Evolutionary conservation across 2,113 vertebrate genomes (phyloP).

Genomic region (Pampusana beccarii): DNA sequence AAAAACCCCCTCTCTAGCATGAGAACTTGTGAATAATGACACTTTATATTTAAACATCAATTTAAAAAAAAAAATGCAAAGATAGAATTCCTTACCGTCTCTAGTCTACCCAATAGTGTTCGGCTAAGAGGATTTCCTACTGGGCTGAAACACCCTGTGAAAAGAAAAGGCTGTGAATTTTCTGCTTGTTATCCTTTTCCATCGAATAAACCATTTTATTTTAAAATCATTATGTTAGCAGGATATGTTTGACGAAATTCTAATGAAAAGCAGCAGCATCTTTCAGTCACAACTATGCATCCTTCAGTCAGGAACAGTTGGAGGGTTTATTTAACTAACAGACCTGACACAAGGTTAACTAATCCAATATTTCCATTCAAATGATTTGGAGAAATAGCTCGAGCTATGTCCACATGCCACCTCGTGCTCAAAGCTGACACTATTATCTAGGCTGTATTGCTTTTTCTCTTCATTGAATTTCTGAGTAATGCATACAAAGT

Average conservation of each 20-base stretch:
- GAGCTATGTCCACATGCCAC: constrained; percentile 57
- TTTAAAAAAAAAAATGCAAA: constrained; percentile 54
- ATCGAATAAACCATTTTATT: constrained; percentile 72
- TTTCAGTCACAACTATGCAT: constrained; percentile 58
- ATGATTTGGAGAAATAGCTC: constrained; percentile 50
- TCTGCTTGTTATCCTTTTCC: constrained; percentile 71
- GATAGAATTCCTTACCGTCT: constrained; percentile 79
- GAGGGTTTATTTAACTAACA: constrained; percentile 72
- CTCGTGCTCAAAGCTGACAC: constrained; percentile 59
- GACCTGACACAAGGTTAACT: constrained; percentile 63
- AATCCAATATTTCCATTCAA: constrained; percentile 71
- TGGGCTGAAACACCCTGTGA: constrained; percentile 83
- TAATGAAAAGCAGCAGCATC: constrained; percentile 67
- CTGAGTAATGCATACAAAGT: constrained; percentile 64
- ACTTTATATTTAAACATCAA: constrained; percentile 48
- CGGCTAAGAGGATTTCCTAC: constrained; percentile 79
- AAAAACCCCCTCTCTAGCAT: constrained; percentile 13
- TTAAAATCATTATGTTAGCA: constrained; percentile 70
- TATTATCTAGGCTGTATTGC: constrained; percentile 65
- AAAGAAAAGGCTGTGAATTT: constrained; percentile 71
- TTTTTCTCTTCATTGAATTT: constrained; percentile 70
- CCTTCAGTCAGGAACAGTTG: constrained; percentile 70
- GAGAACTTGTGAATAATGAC: constrained; percentile 39
- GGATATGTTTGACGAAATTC: constrained; percentile 57
- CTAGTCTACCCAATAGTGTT: constrained; percentile 76